Conservation (phyloP, 2,113 vertebrate species). For the Etia nguti region DNA sequence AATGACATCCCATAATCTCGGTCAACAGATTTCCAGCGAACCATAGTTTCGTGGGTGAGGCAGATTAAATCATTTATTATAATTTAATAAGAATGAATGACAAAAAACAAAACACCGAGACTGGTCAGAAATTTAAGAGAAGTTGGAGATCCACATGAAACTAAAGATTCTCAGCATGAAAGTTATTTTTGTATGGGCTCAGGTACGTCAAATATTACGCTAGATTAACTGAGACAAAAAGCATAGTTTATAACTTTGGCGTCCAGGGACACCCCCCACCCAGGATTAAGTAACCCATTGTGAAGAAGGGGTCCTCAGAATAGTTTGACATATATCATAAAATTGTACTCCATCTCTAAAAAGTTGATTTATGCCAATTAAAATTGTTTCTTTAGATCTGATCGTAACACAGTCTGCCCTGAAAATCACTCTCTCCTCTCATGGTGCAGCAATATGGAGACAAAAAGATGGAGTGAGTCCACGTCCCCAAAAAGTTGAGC, state of each 20-base stretch:
- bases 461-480: not conserved
- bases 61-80: not conserved
- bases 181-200: too few relatives aligned
- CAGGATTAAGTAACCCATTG: not conserved
- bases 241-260: not conserved
- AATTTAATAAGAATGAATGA: not conserved
- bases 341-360: accelerated
- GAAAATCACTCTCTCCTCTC: not conserved
- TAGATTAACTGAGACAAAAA: too few relatives aligned
- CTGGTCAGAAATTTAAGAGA: not conserved
- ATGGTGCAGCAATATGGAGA: not conserved
- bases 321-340: not conserved
- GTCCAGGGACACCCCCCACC: accelerated
- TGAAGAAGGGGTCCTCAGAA: not conserved
- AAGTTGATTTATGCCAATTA: not conserved
- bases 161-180: too few relatives aligned
- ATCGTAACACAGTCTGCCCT: not conserved
- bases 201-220: too few relatives aligned
- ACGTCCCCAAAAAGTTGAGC: not conserved
- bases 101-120: not conserved
- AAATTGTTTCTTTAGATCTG: not conserved
- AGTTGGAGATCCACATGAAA: not conserved
- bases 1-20: not conserved
- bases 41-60: not conserved
- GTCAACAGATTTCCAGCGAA: not conserved